These are phyloP conservation scores for Scatophagus argus DNA, from an alignment of 2,113 vertebrate genomes.

Conservation along the genomic window DNA sequence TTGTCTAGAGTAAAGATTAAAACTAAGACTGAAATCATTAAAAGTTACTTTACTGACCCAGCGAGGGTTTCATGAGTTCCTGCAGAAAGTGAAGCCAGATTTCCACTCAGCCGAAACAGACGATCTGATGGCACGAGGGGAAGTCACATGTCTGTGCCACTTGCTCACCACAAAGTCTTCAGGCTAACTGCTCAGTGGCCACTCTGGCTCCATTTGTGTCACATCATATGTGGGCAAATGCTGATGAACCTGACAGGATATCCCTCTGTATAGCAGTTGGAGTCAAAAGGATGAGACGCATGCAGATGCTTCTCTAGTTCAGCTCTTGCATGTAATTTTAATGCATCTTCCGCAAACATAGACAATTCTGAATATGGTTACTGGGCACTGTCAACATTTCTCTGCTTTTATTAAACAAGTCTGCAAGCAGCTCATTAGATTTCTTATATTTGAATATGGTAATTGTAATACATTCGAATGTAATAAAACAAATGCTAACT, in stretches of 20 bases:
- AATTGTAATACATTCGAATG: not conserved
- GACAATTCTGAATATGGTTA: conserved; percentile 23
- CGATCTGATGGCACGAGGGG: not conserved
- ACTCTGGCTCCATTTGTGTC: conserved; percentile 52
- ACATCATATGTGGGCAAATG: conserved; percentile 36
- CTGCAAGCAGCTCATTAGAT: conserved; percentile 42
- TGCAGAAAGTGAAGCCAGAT: conserved; percentile 47
- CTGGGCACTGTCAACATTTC: conserved; percentile 17
- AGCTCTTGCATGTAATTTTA: conserved; percentile 37
- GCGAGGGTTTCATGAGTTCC: conserved; percentile 7
- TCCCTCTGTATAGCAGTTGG: not conserved
- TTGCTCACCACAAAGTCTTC: conserved; percentile 11
- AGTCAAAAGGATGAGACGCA: not conserved
- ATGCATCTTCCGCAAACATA: conserved; percentile 35
- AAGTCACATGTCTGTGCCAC: conserved; percentile 29
- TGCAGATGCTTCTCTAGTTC: conserved; percentile 27
- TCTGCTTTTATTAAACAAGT: conserved; percentile 30
- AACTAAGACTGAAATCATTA: conserved; percentile 5
- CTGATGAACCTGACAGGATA: conserved; percentile 13
- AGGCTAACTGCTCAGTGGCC: conserved; percentile 37
- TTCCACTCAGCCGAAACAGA: conserved; percentile 35
- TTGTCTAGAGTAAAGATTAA: not conserved
- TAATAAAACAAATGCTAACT: conserved; percentile 13
- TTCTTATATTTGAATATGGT: conserved; percentile 44
- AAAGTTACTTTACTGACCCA: conserved; percentile 7